Base-by-base conservation (phyloP, 2,113 vertebrate genomes). In the Epinephelus moara region DNA sequence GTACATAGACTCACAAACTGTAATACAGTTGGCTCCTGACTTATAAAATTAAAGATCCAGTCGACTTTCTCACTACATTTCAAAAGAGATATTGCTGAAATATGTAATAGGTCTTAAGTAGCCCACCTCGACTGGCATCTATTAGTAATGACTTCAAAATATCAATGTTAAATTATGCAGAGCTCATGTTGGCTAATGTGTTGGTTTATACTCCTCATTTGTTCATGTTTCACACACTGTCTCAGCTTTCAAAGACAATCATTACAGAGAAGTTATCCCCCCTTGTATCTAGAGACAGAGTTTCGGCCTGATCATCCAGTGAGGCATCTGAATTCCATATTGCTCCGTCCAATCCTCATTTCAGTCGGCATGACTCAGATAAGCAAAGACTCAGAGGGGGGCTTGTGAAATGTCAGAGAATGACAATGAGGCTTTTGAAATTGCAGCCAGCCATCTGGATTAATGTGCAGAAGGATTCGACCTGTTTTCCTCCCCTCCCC, bases 351-450 rank as follows among this genome's bases (percentile, higher is more conserved):
- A 25, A 62, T 87, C 74, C 62, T 88, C 70, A 82, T 90, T 91
- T 82, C 73, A 87, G 69, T 84, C 78, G 63, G 78, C 76, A 73
- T 84, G 85, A 89, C 85, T 91, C 80, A 86, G 81, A 88, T 70
- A 87, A 87, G 82, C 84, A 79, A 79, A 75, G 71, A 73, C 84
- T 87, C 84, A 19, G 50, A 73, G 70, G 73, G 72, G 80, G 57
- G 75, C 27, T 81, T 71, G 81, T 47, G 68, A 85, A 90, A 91
- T 90, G 89, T 89, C 88, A 82, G 60, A 49, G 90, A 92, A 91
- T 88, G 80, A 90, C 85, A 90, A 93, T 91, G 84, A 92, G 75
- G 60, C 71, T 87, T 91, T 88, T 82, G 73, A 85, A 92, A 89
- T 70, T 86, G 75, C 81, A 88, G 86, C 66, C 78, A 83, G 78